Evolutionary conservation across 2,113 vertebrate species (phyloP).

Genomic region (Bos javanicus): DNA sequence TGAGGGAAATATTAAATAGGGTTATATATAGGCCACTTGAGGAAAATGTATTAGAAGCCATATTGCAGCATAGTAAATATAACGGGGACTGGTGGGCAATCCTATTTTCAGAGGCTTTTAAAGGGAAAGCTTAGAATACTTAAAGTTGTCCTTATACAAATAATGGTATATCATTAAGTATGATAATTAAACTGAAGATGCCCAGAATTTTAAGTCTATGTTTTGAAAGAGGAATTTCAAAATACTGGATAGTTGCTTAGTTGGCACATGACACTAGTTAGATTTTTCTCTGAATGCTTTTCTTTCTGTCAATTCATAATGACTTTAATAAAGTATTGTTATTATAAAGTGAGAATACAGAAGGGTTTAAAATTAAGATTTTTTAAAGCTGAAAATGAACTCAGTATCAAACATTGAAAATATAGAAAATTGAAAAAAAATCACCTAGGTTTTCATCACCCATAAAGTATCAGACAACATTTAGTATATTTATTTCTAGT

Average conservation of each 20-base stretch:
- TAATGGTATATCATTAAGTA: slow-evolving; percentile 81
- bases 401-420: not conserved
- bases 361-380: not conserved
- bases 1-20: slow-evolving; percentile 74
- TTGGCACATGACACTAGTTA: slow-evolving; percentile 13
- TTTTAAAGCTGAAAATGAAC: not conserved
- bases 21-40: slow-evolving; percentile 83
- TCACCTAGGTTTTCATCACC: not conserved
- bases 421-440: not conserved
- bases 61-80: slow-evolving; percentile 75
- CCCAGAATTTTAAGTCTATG: slow-evolving; percentile 59
- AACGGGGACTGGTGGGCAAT: slow-evolving; percentile 32
- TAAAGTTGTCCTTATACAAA: slow-evolving; percentile 75
- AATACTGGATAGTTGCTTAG: slow-evolving; percentile 32
- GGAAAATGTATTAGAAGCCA: slow-evolving; percentile 81
- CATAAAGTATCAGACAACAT: not conserved
- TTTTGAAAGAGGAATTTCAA: slow-evolving; percentile 58
- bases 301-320: slow-evolving; percentile 79
- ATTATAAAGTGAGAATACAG: slow-evolving; percentile 81
- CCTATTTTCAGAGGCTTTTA: not conserved
- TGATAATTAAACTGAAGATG: slow-evolving; percentile 81
- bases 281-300: slow-evolving; percentile 56
- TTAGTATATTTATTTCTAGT: not conserved
- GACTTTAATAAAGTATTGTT: slow-evolving; percentile 86
- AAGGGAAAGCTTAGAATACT: slow-evolving; percentile 70